These are phyloP conservation scores for Pelodiscus sinensis DNA, from an alignment of 2,113 vertebrate genomes.

Conservation along the genomic window DNA sequence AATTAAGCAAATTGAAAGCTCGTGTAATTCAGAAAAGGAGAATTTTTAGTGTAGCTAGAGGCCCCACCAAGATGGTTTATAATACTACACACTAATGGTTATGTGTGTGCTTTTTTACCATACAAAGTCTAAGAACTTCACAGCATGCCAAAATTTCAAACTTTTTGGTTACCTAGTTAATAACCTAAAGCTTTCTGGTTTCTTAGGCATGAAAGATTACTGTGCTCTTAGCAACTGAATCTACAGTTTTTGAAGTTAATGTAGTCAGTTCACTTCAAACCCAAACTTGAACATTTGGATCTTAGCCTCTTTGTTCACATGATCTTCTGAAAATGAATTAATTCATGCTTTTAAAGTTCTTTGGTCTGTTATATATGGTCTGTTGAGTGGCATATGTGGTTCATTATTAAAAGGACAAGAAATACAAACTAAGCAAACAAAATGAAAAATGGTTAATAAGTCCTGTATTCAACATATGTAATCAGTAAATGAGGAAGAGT, in stretches of 20 bases:
- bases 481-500: neutral
- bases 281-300: neutral
- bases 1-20: conserved; percentile 9
- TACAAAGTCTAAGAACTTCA: neutral
- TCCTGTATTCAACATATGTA: neutral
- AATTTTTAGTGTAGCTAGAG: conserved; percentile 12
- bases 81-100: neutral
- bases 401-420: neutral
- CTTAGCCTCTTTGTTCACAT: neutral
- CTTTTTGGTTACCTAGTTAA: neutral
- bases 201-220: neutral
- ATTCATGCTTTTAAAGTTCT: neutral
- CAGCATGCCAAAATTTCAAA: neutral
- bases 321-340: neutral
- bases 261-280: neutral
- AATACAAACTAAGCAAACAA: neutral
- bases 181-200: neutral
- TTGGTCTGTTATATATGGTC: neutral
- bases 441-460: neutral
- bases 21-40: neutral
- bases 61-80: neutral
- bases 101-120: neutral
- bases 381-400: neutral
- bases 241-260: neutral
- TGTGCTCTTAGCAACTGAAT: neutral